Evolutionary conservation across 1,140 invertebrate species (phyloP), one percentile per base, ranked within the genome.

Genomic region (Drosophila sp.): DNA sequence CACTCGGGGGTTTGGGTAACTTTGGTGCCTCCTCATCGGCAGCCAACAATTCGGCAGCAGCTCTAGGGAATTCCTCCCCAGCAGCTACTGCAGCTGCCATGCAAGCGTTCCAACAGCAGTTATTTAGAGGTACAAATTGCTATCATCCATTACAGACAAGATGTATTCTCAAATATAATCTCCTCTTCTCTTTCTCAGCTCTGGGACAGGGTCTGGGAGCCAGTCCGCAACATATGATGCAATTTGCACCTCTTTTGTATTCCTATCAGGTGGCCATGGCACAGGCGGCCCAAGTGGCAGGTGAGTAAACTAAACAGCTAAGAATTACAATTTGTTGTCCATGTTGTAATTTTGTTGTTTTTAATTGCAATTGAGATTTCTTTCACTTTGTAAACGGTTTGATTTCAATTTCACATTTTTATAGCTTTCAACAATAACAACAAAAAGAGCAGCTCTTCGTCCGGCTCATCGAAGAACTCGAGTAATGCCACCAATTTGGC

Each of bases 251-350:
- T 7, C 93, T 98, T 29, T 93, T 98, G 3, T 97, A 97, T 92
- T 96, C 96, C 0, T 97, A 97, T 92, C 97, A 97, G 92, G 93
- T 97, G 77, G 96, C 96, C 50, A 96, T 97, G 96, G 95, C 95
- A 50, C 95, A 96, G 81, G 95, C 94, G 92, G 95, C 94, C 30
- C 92, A 96, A 94, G 93, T 94, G 84, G 92, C 94, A 91, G 93
- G 92, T 80, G 76, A 91, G 78, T 73, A 54, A 17, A 47, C 6
- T 44, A 17, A 4, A 44, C 4, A 8, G 33, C 17, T 17, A 17
- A 17, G 17, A 17, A 17, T 17, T 17, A 17, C 17, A 17, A 17
- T 17, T 17, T 17, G 17, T 17, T 17, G 17, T 17, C 17, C 17
- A 17, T 17, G 17, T 17, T 17, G 17, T 17, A 17, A 17, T 33